phyloP scores from a whole-genome alignment of 2,888 invertebrate genomes.

The Ormyrus thymus region DNA sequence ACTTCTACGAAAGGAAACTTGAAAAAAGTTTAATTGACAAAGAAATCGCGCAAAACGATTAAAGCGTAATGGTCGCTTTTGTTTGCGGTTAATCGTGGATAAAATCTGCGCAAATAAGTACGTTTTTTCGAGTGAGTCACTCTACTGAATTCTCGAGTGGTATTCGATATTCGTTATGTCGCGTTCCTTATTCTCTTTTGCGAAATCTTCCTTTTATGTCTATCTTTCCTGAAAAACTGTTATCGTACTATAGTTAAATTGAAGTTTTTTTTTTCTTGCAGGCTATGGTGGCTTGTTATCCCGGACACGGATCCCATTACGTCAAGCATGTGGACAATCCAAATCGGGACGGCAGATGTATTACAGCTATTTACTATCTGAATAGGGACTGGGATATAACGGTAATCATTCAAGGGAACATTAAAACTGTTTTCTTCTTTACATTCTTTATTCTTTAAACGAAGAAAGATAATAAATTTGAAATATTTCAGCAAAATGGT shows the following conservation, averaged over 20 bases:
- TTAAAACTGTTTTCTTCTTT: conserved; percentile 57
- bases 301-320: conserved; percentile 94
- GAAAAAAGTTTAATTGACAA: too few species aligned
- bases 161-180: too few species aligned
- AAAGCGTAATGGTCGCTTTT: not conserved
- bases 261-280: conserved; percentile 74
- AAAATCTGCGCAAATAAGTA: not conserved
- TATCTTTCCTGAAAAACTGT: not conserved
- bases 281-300: conserved; percentile 99
- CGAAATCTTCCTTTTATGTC: not conserved
- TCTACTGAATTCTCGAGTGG: too few species aligned
- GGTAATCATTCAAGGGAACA: conserved; percentile 72
- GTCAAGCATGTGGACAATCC: conserved; percentile 99
- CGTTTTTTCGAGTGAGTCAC: too few species aligned
- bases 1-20: too few species aligned
- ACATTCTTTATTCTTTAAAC: too few species aligned
- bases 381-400: conserved; percentile 94
- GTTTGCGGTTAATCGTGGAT: not conserved
- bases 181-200: too few species aligned
- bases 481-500: conserved; percentile 78
- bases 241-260: too few species aligned
- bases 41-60: not conserved
- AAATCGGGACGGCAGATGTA: conserved; percentile 95
- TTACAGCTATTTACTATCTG: conserved; percentile 98
- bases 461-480: not conserved